Percentiles rank a stretch among this genome's conserved stretches.
Evolutionary conservation across 2,113 vertebrate species (phyloP).

Genomic region (Salvator merianae): DNA sequence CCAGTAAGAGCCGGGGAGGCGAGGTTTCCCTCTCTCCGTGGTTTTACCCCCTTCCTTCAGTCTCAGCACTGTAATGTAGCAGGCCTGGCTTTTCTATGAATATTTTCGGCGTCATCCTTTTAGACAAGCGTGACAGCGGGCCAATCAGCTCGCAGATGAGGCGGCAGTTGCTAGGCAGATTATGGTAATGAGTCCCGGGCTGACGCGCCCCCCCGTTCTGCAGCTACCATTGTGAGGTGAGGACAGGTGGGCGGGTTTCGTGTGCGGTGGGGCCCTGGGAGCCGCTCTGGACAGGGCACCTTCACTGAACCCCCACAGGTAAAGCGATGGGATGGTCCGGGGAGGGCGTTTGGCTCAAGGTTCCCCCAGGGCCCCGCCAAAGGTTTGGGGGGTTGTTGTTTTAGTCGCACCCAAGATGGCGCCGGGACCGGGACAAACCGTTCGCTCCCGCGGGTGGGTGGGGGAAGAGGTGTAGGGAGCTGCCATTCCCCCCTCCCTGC

Average conservation of each 20-base stretch:
- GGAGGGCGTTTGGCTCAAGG: slow-evolving; percentile 21
- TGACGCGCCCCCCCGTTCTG: slow-evolving; percentile 76
- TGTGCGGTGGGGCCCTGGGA: slow-evolving; percentile 23
- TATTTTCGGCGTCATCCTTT: not conserved
- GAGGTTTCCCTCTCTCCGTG: accelerated
- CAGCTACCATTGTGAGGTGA: slow-evolving; percentile 95
- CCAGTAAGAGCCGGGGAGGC: no score
- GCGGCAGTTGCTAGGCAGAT: slow-evolving; percentile 83
- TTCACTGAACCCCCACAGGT: slow-evolving; percentile 56
- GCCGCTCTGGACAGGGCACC: slow-evolving; percentile 34
- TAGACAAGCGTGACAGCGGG: not conserved
- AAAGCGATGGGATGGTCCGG: slow-evolving; percentile 48
- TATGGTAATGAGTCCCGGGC: slow-evolving; percentile 85
- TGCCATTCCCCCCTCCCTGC: slow-evolving; percentile 25
- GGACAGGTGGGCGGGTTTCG: slow-evolving; percentile 75
- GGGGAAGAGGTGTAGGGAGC: slow-evolving; percentile 21
- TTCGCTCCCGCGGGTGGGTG: slow-evolving; percentile 44
- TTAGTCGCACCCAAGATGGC: slow-evolving; percentile 94
- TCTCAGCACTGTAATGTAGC: not conserved
- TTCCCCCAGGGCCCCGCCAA: slow-evolving; percentile 41
- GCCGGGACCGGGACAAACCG: slow-evolving; percentile 62
- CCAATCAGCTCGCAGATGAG: slow-evolving; percentile 67
- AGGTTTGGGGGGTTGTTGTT: slow-evolving; percentile 73
- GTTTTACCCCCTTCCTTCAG: no score
- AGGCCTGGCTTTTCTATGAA: not conserved